These are phyloP conservation scores for Ibycter americanus DNA, from an alignment of 2,797 vertebrate species.

Conservation along the genomic window DNA sequence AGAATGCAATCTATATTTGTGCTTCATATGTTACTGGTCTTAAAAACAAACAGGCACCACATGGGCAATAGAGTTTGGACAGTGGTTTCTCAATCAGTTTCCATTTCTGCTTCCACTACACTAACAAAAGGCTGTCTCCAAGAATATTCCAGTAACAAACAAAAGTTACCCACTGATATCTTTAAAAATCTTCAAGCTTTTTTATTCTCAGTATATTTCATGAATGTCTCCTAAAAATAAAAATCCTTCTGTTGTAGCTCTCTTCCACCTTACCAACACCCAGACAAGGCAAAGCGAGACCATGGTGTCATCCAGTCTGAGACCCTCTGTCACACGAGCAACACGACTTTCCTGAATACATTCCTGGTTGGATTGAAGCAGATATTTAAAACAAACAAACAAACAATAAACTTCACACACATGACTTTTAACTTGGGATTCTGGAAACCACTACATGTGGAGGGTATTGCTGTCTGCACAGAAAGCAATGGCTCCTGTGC, in stretches of 20 bases:
- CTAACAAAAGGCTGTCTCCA: not conserved
- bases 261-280: not conserved
- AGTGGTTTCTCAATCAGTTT: not conserved
- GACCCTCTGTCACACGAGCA: fast-evolving
- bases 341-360: not conserved
- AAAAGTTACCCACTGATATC: not conserved
- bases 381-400: not conserved
- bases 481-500: not conserved
- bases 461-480: not conserved
- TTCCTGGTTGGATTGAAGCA: not conserved
- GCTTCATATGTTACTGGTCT: not conserved
- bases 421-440: not conserved
- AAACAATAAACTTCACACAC: not conserved
- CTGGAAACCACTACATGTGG: not conserved
- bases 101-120: not conserved
- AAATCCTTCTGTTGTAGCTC: not conserved
- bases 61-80: not conserved
- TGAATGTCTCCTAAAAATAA: not conserved
- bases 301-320: not conserved
- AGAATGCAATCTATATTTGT: not conserved
- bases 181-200: not conserved
- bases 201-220: not conserved
- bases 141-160: not conserved
- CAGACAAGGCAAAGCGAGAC: not conserved
- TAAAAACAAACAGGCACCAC: not conserved